These are phyloP conservation scores for Megaceryle maxima DNA, from an alignment of 2,113 vertebrate species.

Conservation along the genomic window DNA sequence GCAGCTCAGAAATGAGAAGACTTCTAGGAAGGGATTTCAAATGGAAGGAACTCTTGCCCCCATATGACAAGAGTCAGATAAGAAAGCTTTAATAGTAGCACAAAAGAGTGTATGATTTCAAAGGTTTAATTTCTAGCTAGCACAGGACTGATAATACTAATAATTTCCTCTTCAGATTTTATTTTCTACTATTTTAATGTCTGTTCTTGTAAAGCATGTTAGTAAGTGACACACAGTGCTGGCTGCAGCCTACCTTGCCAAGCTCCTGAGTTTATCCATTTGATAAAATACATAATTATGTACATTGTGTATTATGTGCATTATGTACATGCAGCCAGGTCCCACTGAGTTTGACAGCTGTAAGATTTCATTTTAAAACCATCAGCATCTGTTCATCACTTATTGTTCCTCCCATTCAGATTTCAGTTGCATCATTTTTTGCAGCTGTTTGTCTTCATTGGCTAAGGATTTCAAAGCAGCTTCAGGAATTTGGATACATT, in stretches of 20 bases:
- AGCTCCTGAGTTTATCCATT: neutral
- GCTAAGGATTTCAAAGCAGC: neutral
- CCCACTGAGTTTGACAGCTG: neutral
- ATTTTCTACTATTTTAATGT: constrained; percentile 30
- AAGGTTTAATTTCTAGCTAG: constrained; percentile 35
- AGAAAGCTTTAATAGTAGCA: constrained; percentile 31
- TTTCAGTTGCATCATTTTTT: neutral
- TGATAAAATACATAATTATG: neutral
- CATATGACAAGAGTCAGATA: neutral
- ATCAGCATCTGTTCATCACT: neutral
- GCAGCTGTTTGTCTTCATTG: neutral
- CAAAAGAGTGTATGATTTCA: constrained; percentile 7
- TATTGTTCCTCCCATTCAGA: neutral
- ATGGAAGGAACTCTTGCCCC: neutral
- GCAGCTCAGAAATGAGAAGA: neutral
- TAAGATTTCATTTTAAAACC: constrained; percentile 15
- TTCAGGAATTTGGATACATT: neutral
- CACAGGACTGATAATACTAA: neutral
- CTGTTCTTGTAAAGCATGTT: neutral
- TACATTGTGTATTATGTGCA: neutral
- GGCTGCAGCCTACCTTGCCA: neutral
- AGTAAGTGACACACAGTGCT: neutral
- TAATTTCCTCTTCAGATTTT: constrained; percentile 25
- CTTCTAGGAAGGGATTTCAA: neutral
- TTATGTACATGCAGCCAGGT: neutral